These are phyloP conservation scores for Clivina fossor DNA, from an alignment of 2,888 invertebrate species.

Conservation along the genomic window DNA sequence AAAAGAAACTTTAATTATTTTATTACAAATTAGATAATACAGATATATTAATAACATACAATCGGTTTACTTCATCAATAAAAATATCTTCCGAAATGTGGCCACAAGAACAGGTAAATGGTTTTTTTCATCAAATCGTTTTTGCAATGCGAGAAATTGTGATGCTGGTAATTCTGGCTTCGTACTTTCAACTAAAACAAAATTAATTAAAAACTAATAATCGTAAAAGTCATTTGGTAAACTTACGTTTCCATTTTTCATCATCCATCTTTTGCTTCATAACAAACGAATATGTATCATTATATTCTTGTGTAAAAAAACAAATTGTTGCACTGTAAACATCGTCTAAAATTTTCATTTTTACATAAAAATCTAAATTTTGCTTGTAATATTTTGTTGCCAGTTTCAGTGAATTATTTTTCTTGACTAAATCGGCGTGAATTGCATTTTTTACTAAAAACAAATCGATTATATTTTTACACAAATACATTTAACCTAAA, in stretches of 20 bases:
- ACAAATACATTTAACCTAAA: too few species aligned
- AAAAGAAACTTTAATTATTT: too few species aligned
- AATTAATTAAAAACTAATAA: not conserved
- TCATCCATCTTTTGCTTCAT: not conserved
- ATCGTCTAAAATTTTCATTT: not conserved
- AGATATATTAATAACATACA: not conserved
- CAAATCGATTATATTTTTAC: too few species aligned
- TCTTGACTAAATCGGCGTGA: not conserved
- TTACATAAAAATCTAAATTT: not conserved
- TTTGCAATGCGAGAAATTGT: not conserved
- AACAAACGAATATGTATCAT: not conserved
- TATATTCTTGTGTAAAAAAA: conserved; percentile 2
- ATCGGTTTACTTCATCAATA: too few species aligned
- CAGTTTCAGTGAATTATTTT: not conserved
- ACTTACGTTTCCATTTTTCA: not conserved
- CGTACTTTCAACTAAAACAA: not conserved
- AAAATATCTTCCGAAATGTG: not conserved
- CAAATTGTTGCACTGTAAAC: not conserved
- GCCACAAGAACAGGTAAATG: not conserved
- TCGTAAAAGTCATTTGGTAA: not conserved
- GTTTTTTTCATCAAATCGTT: not conserved
- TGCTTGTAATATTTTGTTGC: not conserved
- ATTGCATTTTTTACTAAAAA: not conserved
- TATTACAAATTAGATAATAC: not conserved
- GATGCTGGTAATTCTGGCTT: not conserved